phyloP scores from a whole-genome alignment of 2,113 vertebrate species.

The Carlito syrichta region DNA sequence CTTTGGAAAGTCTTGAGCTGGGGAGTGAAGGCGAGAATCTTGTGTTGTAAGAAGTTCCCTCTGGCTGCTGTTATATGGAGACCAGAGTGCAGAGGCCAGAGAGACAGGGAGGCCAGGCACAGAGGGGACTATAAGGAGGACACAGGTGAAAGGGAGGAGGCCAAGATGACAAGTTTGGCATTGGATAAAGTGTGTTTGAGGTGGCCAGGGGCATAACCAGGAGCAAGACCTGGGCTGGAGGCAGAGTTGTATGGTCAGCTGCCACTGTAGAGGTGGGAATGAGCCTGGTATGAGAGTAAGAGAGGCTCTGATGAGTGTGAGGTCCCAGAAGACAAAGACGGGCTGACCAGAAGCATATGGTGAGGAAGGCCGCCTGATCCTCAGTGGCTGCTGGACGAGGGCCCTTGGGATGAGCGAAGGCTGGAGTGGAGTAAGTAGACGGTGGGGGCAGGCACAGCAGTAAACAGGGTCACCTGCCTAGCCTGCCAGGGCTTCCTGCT shows the following conservation, averaged over 20 bases:
- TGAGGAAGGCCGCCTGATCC: neutral
- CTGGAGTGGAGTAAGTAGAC: neutral
- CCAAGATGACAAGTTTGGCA: neutral
- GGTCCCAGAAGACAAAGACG: neutral
- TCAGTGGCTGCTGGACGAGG: neutral
- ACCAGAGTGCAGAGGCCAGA: neutral
- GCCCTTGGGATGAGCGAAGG: neutral
- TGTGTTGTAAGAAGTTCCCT: neutral
- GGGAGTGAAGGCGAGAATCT: neutral
- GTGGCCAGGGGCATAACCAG: neutral
- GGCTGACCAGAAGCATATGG: too few relatives aligned
- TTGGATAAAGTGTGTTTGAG: neutral
- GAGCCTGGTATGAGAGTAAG: neutral
- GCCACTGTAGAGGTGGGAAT: neutral
- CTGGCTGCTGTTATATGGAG: neutral
- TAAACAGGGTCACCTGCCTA: neutral
- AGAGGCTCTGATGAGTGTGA: neutral
- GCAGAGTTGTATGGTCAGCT: neutral
- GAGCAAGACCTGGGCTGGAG: neutral
- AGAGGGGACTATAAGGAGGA: neutral
- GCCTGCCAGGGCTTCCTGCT: rapidly evolving
- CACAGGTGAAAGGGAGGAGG: neutral
- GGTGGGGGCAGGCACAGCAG: rapidly evolving
- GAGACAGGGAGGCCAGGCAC: neutral
- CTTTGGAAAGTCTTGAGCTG: neutral